Evolutionary conservation across 2,113 vertebrate genomes (phyloP), one percentile per base, ranked within the genome.

Genomic region (Tinamus guttatus): DNA sequence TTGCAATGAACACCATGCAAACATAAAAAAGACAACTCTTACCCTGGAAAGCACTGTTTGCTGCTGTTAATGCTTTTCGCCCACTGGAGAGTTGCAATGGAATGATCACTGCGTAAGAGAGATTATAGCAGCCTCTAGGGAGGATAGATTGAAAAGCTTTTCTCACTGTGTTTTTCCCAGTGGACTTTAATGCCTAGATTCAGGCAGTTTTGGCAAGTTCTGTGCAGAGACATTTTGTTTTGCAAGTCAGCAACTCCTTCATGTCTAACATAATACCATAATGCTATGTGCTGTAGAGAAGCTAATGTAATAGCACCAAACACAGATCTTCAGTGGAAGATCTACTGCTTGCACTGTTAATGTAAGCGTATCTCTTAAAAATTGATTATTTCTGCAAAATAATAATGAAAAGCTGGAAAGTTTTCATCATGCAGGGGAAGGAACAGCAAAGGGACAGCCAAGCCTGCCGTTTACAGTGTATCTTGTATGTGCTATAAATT

Each of bases 1-100:
- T 5, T 54, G 4, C 19, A 80, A 15, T 8, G 5, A 11, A 34
- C 1, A 1, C 24, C 15, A 2, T 36, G 5, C n/a, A 74, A 82
- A 64, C 2, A 8, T 62, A 47, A 34, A 32, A 58, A 58, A 12
- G 13, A 20, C 12, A 2, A 11, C 17, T 3, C 60, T 22, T 74
- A 52, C 27, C 11, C 10, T 88, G 36, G 54, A 88, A 92, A 83
- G 3, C 5, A 40, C 19, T 67, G 3, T 6, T 77, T 49, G n/a
- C 27, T 92, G n/a, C 32, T 84, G 7, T 56, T 67, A 86, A 54
- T 2, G 3, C 8, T 76, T 81, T 73, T 43, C 6, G 60, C 21
- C 18, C 74, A 22, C 14, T 51, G 4, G 16, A 80, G 21, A 82
- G 11, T 2, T 16, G n/a, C 8, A 51, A 21, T 47, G 34, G 76